Evolutionary conservation across 2,797 vertebrate genomes (phyloP).

Genomic region (Discoglossus pictus): DNA sequence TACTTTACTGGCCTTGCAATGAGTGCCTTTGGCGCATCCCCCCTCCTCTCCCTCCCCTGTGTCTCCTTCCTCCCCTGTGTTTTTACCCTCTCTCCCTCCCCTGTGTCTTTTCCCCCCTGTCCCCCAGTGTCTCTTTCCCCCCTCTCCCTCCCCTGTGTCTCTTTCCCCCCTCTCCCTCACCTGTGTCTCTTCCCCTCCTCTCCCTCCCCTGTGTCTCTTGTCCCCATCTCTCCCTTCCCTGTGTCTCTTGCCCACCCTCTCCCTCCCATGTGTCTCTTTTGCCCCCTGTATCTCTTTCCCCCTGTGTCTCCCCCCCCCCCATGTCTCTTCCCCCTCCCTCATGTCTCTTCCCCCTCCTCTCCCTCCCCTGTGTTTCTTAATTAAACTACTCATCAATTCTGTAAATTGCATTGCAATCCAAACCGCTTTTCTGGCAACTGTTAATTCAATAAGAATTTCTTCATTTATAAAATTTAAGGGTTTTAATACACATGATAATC

Average conservation of each 20-base stretch:
- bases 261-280: background rate
- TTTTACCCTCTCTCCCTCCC: too few relatives aligned
- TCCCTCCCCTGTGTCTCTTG: too few relatives aligned
- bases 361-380: background rate
- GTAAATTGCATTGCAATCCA: too few relatives aligned
- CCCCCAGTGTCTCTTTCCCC: too few relatives aligned
- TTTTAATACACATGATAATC: background rate
- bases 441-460: constrained; percentile 5
- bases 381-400: background rate
- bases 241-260: background rate
- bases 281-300: background rate
- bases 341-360: background rate
- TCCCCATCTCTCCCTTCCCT: background rate
- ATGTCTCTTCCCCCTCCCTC: background rate
- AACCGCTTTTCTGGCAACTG: background rate
- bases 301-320: background rate
- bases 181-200: background rate
- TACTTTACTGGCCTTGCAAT: too few relatives aligned
- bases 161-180: too few relatives aligned
- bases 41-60: too few relatives aligned
- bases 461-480: background rate
- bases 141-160: too few relatives aligned
- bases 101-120: too few relatives aligned
- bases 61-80: too few relatives aligned
- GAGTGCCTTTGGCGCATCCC: too few relatives aligned